Percentiles rank a stretch among this genome's conserved stretches.
These are phyloP conservation scores for Rhopalosiphum maidis DNA, from an alignment of 1,140 invertebrate species.

Conservation along the genomic window DNA sequence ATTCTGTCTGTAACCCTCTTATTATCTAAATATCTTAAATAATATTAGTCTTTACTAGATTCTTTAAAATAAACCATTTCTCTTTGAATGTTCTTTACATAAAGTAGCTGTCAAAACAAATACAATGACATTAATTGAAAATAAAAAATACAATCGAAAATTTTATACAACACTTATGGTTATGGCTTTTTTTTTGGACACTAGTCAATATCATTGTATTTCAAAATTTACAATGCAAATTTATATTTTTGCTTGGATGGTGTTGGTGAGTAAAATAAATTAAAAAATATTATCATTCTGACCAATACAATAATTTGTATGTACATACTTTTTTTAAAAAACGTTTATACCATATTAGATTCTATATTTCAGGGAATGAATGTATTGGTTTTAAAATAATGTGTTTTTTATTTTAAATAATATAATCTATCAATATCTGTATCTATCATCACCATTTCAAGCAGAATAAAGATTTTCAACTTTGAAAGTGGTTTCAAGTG, in stretches of 20 bases:
- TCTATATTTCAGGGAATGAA: not conserved
- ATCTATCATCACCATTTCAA: not conserved
- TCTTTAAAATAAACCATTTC: not conserved
- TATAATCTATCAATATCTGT: not conserved
- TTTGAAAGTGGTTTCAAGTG: not conserved
- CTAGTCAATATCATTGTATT: not conserved
- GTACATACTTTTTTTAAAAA: not conserved
- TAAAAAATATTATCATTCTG: not conserved
- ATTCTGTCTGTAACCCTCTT: not conserved
- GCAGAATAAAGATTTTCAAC: not conserved
- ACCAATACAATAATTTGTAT: not conserved
- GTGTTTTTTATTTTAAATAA: not conserved
- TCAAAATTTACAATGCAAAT: not conserved
- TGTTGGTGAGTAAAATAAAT: not conserved
- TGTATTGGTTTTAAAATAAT: not conserved
- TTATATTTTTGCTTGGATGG: not conserved
- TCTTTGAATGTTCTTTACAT: not conserved
- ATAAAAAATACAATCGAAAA: not conserved
- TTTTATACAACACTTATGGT: conserved; percentile 16
- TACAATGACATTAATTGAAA: not conserved
- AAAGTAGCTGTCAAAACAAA: not conserved
- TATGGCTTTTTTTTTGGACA: not conserved
- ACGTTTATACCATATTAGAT: not conserved
- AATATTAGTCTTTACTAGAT: not conserved
- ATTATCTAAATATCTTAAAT: not conserved